Conservation (phyloP, 2,797 vertebrate species). For the Bovichtus variegatus region DNA sequence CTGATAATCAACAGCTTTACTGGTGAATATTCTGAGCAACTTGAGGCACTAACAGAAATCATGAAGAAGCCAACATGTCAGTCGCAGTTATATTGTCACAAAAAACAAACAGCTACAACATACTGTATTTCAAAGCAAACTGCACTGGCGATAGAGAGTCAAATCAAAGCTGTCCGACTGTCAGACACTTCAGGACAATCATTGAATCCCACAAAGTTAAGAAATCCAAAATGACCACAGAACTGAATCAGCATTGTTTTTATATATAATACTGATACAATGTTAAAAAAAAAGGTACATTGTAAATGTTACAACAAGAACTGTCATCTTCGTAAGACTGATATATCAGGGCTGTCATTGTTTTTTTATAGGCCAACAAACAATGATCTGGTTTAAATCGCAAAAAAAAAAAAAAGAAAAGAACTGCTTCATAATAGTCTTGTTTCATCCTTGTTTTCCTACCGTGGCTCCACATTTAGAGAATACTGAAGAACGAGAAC, state of each 20-base stretch:
- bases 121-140: not conserved
- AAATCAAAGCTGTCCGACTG: not conserved
- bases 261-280: no score
- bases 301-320: no score
- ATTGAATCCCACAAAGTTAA: not conserved
- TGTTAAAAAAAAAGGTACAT: no score
- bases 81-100: not conserved
- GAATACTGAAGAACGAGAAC: not conserved
- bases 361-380: not conserved
- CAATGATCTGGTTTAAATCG: not conserved
- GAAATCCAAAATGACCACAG: not conserved
- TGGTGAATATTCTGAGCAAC: constrained; percentile 13
- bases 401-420: no score
- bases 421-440: not conserved
- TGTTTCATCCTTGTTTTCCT: not conserved
- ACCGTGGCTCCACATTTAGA: not conserved
- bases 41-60: constrained; percentile 2
- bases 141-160: not conserved
- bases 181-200: not conserved
- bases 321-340: not conserved
- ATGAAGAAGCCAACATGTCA: constrained; percentile 6
- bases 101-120: not conserved
- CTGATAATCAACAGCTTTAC: constrained; percentile 19
- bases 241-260: no score
- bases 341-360: not conserved